Percentiles rank a stretch among this genome's conserved stretches.
These are phyloP conservation scores for Sprattus sprattus DNA, from an alignment of 2,113 vertebrate genomes.

Conservation along the genomic window DNA sequence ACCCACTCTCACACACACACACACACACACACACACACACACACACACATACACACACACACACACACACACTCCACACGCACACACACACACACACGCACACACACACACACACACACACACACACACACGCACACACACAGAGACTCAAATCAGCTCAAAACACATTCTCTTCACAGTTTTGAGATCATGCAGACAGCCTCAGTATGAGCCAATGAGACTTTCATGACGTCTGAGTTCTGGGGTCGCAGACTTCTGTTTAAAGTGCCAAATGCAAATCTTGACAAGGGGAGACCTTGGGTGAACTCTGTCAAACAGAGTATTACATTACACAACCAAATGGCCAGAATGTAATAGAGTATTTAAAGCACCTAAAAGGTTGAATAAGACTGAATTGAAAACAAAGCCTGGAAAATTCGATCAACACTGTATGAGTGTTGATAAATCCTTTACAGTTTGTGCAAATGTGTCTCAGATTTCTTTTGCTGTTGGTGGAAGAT, in stretches of 20 bases:
- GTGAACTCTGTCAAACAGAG: not conserved
- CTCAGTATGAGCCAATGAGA: not conserved
- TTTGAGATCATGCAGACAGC: not conserved
- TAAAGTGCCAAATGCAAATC: constrained; percentile 9
- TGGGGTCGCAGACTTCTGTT: not conserved
- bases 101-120: not conserved
- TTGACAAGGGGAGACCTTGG: not conserved
- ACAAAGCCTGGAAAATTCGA: not conserved
- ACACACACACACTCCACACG: not conserved
- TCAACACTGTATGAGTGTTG: not conserved
- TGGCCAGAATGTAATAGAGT: not conserved
- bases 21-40: not conserved
- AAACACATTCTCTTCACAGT: not conserved
- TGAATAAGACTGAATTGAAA: not conserved
- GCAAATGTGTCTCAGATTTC: not conserved
- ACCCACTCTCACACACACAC: not conserved
- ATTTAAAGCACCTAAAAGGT: not conserved
- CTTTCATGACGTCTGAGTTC: not conserved
- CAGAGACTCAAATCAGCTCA: not conserved
- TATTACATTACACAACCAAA: not conserved
- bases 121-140: not conserved
- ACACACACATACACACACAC: not conserved
- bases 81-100: not conserved
- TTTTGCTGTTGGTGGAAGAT: not conserved
- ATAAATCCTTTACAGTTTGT: not conserved